phyloP scores from a whole-genome alignment of 2,888 invertebrate species.

The Aplocera efformata region DNA sequence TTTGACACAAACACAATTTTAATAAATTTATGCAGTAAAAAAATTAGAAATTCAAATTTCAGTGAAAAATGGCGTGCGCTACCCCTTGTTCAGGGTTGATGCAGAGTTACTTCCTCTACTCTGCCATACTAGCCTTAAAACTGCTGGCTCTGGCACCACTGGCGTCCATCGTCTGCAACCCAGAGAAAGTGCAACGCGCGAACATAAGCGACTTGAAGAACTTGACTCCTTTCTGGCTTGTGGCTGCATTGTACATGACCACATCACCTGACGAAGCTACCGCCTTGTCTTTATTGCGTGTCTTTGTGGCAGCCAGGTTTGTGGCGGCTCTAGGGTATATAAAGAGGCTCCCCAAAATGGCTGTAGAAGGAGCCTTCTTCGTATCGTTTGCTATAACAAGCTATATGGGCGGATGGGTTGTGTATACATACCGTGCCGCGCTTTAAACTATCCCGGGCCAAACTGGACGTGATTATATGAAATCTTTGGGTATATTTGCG shows the following conservation, averaged over 20 bases:
- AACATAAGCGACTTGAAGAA: slow-evolving; percentile 52
- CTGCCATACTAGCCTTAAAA: slow-evolving; percentile 33
- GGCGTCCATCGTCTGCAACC: slow-evolving; percentile 35
- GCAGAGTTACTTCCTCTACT: slow-evolving; percentile 33
- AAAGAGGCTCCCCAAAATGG: slow-evolving; percentile 30
- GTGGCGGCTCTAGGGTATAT: slow-evolving; percentile 42
- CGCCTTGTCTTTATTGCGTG: slow-evolving; percentile 37
- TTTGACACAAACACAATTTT: not conserved
- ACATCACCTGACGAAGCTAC: slow-evolving; percentile 39
- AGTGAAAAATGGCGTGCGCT: slow-evolving; percentile 7
- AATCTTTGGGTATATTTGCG: no score
- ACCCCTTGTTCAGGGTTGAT: slow-evolving; percentile 14
- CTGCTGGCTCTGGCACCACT: slow-evolving; percentile 39
- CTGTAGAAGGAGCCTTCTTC: slow-evolving; percentile 39
- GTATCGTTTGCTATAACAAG: slow-evolving; percentile 43
- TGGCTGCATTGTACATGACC: slow-evolving; percentile 49
- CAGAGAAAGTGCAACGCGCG: slow-evolving; percentile 43
- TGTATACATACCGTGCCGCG: slow-evolving; percentile 38
- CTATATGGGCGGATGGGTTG: slow-evolving; percentile 46
- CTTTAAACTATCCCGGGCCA: slow-evolving; percentile 19
- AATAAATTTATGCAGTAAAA: not conserved
- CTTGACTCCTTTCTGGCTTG: slow-evolving; percentile 56
- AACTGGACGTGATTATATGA: no score
- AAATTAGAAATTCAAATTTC: not conserved
- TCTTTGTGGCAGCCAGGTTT: slow-evolving; percentile 39